Evolutionary conservation across 2,888 invertebrate species (phyloP).

Genomic region (Charanyca ferruginea): DNA sequence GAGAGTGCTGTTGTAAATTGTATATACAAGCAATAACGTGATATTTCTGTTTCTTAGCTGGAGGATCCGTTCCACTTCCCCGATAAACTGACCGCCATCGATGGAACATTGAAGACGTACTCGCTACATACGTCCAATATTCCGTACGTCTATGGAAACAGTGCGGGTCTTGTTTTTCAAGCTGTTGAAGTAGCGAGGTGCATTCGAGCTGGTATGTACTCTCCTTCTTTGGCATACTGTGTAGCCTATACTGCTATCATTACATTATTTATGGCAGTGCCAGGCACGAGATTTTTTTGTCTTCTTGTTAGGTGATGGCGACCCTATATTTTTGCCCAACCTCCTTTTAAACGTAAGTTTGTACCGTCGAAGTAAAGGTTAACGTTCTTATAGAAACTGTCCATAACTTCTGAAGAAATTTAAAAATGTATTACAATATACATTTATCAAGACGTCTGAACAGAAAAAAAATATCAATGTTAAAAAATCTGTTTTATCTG

Average conservation of each 20-base stretch:
- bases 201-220: constrained; percentile 87
- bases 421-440: too few species aligned
- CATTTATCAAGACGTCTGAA: too few species aligned
- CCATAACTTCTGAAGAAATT: too few species aligned
- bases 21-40: neutral
- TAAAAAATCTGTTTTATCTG: constrained; percentile 39
- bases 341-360: neutral
- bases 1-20: too few species aligned
- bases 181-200: constrained; percentile 94
- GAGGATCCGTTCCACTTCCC: constrained; percentile 93
- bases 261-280: too few species aligned
- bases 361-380: neutral
- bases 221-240: neutral
- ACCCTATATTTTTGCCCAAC: neutral
- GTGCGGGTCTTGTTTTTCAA: constrained; percentile 94
- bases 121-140: constrained; percentile 91
- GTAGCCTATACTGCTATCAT: too few species aligned
- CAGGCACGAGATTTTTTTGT: too few species aligned
- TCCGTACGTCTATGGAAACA: constrained; percentile 92
- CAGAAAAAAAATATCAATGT: too few species aligned
- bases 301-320: neutral
- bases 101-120: constrained; percentile 90
- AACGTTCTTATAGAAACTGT: neutral
- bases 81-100: constrained; percentile 89
- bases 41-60: constrained; percentile 46